Percentiles rank a stretch among this genome's conserved stretches.
phyloP scores from a whole-genome alignment of 2,113 vertebrate species.

The Corythornis cristatus region DNA sequence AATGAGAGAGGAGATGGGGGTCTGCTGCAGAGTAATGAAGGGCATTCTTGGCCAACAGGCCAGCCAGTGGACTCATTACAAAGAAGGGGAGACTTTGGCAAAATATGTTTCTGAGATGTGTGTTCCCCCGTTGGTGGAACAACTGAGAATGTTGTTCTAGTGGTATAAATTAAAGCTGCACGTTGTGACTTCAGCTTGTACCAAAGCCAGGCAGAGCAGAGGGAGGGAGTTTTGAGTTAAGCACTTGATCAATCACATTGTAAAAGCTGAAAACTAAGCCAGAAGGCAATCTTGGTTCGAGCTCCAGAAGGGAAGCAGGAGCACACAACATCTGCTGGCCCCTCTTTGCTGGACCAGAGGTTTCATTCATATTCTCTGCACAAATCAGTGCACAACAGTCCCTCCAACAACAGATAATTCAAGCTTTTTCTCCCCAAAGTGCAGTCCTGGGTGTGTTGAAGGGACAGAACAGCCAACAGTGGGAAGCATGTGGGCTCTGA shows the following conservation, averaged over 20 bases:
- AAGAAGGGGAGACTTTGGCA: neutral
- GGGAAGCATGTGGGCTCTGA: neutral
- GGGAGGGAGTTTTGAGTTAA: neutral
- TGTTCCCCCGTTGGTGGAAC: neutral
- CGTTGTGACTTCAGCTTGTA: neutral
- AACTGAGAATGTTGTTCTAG: neutral
- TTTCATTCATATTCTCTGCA: conserved; percentile 5
- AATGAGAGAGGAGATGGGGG: neutral
- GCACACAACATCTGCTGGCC: neutral
- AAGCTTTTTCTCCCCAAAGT: neutral
- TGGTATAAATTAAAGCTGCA: neutral
- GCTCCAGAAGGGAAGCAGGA: neutral
- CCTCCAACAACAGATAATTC: neutral
- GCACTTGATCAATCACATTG: neutral
- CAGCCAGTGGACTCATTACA: accelerated
- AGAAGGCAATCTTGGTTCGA: neutral
- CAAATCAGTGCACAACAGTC: neutral
- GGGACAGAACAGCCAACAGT: neutral
- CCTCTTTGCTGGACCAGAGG: neutral
- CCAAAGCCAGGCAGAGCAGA: neutral
- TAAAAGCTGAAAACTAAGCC: neutral
- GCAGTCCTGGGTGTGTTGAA: neutral
- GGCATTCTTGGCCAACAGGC: accelerated
- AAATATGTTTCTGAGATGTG: neutral
- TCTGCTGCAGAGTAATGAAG: neutral